These are phyloP conservation scores for Heliconius erato DNA, from an alignment of 2,888 invertebrate species.

Conservation along the genomic window DNA sequence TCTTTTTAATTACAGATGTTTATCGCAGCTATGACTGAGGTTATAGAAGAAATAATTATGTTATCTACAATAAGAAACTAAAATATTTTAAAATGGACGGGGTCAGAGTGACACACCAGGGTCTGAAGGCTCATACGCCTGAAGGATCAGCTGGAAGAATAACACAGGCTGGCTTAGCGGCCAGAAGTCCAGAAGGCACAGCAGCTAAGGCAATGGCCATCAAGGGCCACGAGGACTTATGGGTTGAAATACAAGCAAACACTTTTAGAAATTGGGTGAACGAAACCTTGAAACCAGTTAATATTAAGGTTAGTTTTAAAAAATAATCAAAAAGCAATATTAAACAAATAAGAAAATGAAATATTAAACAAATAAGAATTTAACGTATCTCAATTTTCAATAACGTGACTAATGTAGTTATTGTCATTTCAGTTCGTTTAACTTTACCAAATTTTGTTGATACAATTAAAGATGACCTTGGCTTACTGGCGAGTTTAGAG, in stretches of 20 bases:
- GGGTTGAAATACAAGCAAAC: constrained; percentile 98
- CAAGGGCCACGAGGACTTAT: constrained; percentile 96
- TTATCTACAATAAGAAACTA: constrained; percentile 51
- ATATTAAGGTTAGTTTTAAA: constrained; percentile 83
- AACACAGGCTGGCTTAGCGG: constrained; percentile 93
- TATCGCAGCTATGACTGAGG: constrained; percentile 64
- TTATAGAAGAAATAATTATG: constrained; percentile 37
- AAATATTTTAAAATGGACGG: constrained; percentile 75
- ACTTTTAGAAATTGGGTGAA: constrained; percentile 99
- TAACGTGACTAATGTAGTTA: constrained; percentile 37
- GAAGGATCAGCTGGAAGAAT: constrained; percentile 87
- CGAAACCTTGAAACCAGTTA: constrained; percentile 92
- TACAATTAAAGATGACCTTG: constrained; percentile 6
- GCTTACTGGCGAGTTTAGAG: background rate
- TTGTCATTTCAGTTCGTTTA: constrained; percentile 17
- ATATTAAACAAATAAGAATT: constrained; percentile 31
- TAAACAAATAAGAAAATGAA: constrained; percentile 24
- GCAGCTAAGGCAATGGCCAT: constrained; percentile 98
- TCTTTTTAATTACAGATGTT: constrained; percentile 55
- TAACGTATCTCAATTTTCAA: constrained; percentile 30
- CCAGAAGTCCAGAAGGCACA: constrained; percentile 95
- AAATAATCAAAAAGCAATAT: constrained; percentile 12
- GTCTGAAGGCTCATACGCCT: constrained; percentile 84
- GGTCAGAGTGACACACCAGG: constrained; percentile 86
- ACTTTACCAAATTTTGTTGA: constrained; percentile 11